Evolutionary conservation across 2,888 invertebrate species (phyloP).

Genomic region (Cybosia mesomella): DNA sequence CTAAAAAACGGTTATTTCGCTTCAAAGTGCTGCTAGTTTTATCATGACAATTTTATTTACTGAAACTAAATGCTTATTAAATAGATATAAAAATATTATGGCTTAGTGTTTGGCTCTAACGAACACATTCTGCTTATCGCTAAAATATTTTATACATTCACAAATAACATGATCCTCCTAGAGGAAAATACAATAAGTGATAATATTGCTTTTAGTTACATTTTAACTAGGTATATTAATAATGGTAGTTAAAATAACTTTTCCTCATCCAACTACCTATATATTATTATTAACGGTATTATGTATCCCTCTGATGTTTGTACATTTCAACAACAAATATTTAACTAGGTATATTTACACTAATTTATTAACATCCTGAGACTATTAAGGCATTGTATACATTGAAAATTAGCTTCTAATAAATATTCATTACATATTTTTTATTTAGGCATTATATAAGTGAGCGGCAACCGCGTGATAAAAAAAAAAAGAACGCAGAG

Average conservation of each 20-base stretch:
- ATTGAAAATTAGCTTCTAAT: slow-evolving; percentile 16
- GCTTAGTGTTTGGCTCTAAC: slow-evolving; percentile 41
- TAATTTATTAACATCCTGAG: slow-evolving; percentile 18
- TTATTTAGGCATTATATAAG: slow-evolving; percentile 8
- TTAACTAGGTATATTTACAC: slow-evolving; percentile 13
- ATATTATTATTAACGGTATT: slow-evolving; percentile 5
- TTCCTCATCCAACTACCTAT: background rate
- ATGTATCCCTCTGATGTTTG: slow-evolving; percentile 11
- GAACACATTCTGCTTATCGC: slow-evolving; percentile 44
- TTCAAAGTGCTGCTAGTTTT: slow-evolving; percentile 13
- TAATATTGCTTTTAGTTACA: slow-evolving; percentile 21
- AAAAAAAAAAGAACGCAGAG: slow-evolving; percentile 2
- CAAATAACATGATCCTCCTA: background rate
- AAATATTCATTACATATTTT: slow-evolving; percentile 8
- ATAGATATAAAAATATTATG: slow-evolving; percentile 46
- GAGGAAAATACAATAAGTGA: slow-evolving; percentile 2
- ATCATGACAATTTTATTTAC: slow-evolving; percentile 28
- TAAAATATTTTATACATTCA: slow-evolving; percentile 22
- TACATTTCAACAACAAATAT: slow-evolving; percentile 12
- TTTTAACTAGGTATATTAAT: slow-evolving; percentile 12
- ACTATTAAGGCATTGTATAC: slow-evolving; percentile 23
- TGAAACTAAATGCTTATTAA: slow-evolving; percentile 36
- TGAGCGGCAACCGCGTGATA: background rate
- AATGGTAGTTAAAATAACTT: background rate
- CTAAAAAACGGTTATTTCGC: slow-evolving; percentile 19